A percentile compares a stretch with the other conserved stretches of the same genome.
These are phyloP conservation scores for Esox masquinongy DNA, from an alignment of 2,797 vertebrate species.

Conservation along the genomic window DNA sequence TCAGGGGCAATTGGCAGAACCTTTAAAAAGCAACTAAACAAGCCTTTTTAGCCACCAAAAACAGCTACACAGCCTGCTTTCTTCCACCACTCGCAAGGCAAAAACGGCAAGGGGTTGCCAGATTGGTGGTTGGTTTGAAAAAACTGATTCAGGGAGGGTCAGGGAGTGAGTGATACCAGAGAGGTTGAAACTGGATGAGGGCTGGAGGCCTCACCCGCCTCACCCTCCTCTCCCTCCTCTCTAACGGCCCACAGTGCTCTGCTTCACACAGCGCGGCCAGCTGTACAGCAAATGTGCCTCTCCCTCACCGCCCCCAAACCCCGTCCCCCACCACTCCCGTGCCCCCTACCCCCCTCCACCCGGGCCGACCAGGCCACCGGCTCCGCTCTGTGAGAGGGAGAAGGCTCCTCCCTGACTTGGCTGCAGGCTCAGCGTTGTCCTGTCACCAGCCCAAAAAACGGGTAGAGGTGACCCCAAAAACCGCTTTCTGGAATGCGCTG, in stretches of 20 bases:
- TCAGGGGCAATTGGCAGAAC: slow-evolving; percentile 85
- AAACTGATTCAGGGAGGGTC: slow-evolving; percentile 44
- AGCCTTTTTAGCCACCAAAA: slow-evolving; percentile 78
- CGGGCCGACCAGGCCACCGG: slow-evolving; percentile 90
- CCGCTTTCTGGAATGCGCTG: slow-evolving; percentile 64
- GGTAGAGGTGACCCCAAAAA: slow-evolving; percentile 91
- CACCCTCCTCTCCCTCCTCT: slow-evolving; percentile 90
- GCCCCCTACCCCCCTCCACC: slow-evolving; percentile 75
- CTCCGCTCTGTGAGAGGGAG: slow-evolving; percentile 85
- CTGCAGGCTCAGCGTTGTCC: slow-evolving; percentile 91
- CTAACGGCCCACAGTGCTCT: slow-evolving; percentile 92
- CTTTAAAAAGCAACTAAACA: slow-evolving; percentile 92
- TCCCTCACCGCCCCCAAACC: slow-evolving; percentile 77
- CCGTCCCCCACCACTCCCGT: slow-evolving; percentile 36
- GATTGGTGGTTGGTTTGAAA: slow-evolving; percentile 58
- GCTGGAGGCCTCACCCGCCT: slow-evolving; percentile 93
- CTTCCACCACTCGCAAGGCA: slow-evolving; percentile 43
- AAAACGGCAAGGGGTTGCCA: slow-evolving; percentile 51
- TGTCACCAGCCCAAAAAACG: slow-evolving; percentile 89
- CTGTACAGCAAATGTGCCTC: slow-evolving; percentile 99
- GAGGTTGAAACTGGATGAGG: slow-evolving; percentile 82
- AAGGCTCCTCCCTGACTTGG: slow-evolving; percentile 93
- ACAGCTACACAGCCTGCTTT: slow-evolving; percentile 55
- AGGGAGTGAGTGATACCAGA: slow-evolving; percentile 82
- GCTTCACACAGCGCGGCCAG: slow-evolving; percentile 99